phyloP scores from a whole-genome alignment of 2,888 invertebrate genomes.

The Drosophila helvetica region DNA sequence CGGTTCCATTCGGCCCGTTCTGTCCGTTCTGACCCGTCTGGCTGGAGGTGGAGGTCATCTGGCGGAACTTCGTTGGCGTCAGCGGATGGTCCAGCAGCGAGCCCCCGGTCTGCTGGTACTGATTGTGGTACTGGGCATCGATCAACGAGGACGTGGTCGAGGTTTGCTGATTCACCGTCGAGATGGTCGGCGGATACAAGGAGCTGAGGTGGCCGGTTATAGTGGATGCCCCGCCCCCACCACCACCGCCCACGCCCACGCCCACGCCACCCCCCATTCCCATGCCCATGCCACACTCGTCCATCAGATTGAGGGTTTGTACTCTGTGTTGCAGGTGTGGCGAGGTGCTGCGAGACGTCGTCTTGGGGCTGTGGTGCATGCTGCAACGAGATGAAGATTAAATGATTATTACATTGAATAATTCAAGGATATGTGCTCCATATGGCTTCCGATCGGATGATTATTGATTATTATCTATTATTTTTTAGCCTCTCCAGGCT shows the following conservation, averaged over 20 bases:
- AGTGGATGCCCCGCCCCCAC: slow-evolving; percentile 69
- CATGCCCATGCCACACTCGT: slow-evolving; percentile 71
- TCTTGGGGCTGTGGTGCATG: slow-evolving; percentile 84
- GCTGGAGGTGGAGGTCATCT: slow-evolving; percentile 82
- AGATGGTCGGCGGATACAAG: slow-evolving; percentile 81
- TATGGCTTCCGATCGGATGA: too few species aligned
- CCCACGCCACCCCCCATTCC: slow-evolving; percentile 41
- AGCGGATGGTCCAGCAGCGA: slow-evolving; percentile 83
- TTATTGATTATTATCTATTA: too few species aligned
- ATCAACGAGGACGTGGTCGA: slow-evolving; percentile 83
- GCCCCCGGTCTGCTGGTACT: slow-evolving; percentile 83
- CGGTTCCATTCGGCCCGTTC: slow-evolving; percentile 51
- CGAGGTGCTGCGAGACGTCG: slow-evolving; percentile 84
- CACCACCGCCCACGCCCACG: slow-evolving; percentile 7
- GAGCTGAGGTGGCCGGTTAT: slow-evolving; percentile 80
- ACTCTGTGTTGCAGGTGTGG: slow-evolving; percentile 83
- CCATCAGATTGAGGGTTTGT: slow-evolving; percentile 83
- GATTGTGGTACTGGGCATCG: slow-evolving; percentile 83
- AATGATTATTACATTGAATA: too few species aligned
- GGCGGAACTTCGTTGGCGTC: slow-evolving; percentile 83
- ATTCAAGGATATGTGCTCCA: too few species aligned
- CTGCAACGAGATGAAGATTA: slow-evolving; percentile 50
- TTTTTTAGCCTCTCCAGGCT: too few species aligned
- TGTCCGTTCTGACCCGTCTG: slow-evolving; percentile 77
- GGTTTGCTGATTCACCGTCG: slow-evolving; percentile 82